Evolutionary conservation across 64 coral and sea anemone species (phyloP), one percentile per base, ranked within the genome.

Genomic region (Hydrozoanthus tunicans): DNA sequence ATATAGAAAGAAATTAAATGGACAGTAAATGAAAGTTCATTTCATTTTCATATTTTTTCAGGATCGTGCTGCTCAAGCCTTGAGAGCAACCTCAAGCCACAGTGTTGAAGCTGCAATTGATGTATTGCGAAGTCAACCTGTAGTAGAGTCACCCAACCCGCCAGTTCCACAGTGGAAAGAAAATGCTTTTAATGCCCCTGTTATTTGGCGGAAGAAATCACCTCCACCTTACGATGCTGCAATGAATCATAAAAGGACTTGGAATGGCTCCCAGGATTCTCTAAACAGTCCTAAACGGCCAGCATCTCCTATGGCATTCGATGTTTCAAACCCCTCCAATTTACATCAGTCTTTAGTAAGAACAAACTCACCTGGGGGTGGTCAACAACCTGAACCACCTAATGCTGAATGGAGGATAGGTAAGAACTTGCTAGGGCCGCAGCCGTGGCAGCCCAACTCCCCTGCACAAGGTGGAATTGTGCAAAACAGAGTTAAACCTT

Each of bases 201-300:
- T 61, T 59, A 53, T 15, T 26, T 65, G 53, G 64, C 93, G 62
- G 20, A 78, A 71, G 62, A 75, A 90, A 9, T 90, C 95, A 58
- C 95, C 95, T 23, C 95, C 95, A 51, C 79, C 93, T 6, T 94
- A 97, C 52, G 73, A 7, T 92, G 88, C 89, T 71, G 89, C 95
- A 17, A 58, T 97, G 32, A 72, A 94, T 59, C 81, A 93, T 13
- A 93, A 91, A 64, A 74, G 84, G 59, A 88, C 95, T 26, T 97
- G 95, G 95, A 94, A 92, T 71, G 95, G 90, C 15, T 97, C 95
- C 7, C 92, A 97, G 58, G 95, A 94, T 69, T 85, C 92, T 14
- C 27, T 92, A 4, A 92, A 94, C 77, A 97, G 77, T 68, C 75
- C 91, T 25, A 93, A 93, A 27, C 89, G 94, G 78, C 83, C 90